A percentile compares a stretch with the other conserved stretches of the same genome.
These are phyloP conservation scores for Xiphias gladius DNA, from an alignment of 2,113 vertebrate species.

Conservation along the genomic window DNA sequence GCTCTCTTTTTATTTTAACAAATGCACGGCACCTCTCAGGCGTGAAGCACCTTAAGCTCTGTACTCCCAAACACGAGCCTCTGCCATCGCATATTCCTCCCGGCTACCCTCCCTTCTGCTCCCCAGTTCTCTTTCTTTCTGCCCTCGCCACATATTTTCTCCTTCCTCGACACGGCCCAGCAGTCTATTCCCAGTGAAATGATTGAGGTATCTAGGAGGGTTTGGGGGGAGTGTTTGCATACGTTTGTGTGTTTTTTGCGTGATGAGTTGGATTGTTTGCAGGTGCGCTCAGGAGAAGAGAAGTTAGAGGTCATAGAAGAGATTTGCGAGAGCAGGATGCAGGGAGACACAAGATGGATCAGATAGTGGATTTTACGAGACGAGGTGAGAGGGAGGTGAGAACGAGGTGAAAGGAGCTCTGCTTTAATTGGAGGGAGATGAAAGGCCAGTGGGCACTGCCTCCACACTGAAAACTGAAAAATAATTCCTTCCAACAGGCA, in stretches of 20 bases:
- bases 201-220: conserved; percentile 10
- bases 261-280: conserved; percentile 55
- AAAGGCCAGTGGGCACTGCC: not conserved
- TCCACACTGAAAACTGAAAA: not conserved
- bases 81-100: conserved; percentile 17
- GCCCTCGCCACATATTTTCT: conserved; percentile 2
- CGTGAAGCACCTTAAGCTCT: conserved; percentile 34
- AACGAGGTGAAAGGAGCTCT: too few species aligned
- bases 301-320: conserved; percentile 46
- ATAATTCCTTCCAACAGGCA: conserved; percentile 12
- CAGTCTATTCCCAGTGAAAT: conserved; percentile 1
- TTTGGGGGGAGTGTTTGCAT: not conserved
- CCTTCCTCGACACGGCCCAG: conserved; percentile 58
- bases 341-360: conserved; percentile 46
- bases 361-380: conserved; percentile 37
- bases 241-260: conserved; percentile 7
- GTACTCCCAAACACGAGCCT: conserved; percentile 21
- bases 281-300: conserved; percentile 53
- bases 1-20: conserved; percentile 46
- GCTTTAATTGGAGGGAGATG: conserved; percentile 32
- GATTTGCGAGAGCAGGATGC: conserved; percentile 28
- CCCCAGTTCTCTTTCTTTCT: not conserved
- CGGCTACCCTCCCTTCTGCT: not conserved
- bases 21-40: conserved; percentile 39
- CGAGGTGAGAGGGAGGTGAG: conserved; percentile 10